Evolutionary conservation across 2,113 vertebrate genomes (phyloP), one percentile per base, ranked within the genome.

Genomic region (Gallinago jamesoni): DNA sequence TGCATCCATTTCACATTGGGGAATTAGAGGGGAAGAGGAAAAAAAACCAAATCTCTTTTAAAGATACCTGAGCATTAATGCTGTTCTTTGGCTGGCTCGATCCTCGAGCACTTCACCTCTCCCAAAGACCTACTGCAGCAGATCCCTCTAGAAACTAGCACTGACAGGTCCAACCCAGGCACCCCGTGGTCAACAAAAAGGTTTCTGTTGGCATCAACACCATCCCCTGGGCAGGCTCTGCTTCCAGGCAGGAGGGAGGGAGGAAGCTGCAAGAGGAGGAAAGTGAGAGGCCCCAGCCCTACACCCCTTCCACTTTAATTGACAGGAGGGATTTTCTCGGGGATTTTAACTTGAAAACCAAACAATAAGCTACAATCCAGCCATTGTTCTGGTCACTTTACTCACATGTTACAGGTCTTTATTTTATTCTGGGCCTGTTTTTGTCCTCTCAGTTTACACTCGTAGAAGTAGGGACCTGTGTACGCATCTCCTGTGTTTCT

Each of bases 351-450:
- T 91, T 87, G 87, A 91, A 95, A 92, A 95, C 69, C 89, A 82
- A 92, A 95, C 84, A 96, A 95, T 89, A 77, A 93, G 10, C 66
- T 89, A 95, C 89, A 93, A 94, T 95, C 92, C 89, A 79, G 62
- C 52, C 91, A 91, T 96, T 94, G 95, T 96, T 90, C 86, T 87
- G 77, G 89, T 95, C 96, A 96, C 90, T 97, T 96, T 94, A 93
- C 91, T 96, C 92, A 84, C 87, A 87, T 89, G 89, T 96, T 94
- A 87, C 81, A 85, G 50, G 77, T 77, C 63, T 94, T 94, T 91
- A 92, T 93, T 94, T 93, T 92, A 50, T 62, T 93, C 86, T 91
- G 45, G 72, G 73, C 73, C 92, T 94, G 74, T 11, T 96, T 96
- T 96, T 96, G 92, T 91, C 87, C 70, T 91, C 95, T 96, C 91